These are phyloP conservation scores for Cotesia typhae DNA, from an alignment of 1,140 invertebrate species.

Conservation along the genomic window DNA sequence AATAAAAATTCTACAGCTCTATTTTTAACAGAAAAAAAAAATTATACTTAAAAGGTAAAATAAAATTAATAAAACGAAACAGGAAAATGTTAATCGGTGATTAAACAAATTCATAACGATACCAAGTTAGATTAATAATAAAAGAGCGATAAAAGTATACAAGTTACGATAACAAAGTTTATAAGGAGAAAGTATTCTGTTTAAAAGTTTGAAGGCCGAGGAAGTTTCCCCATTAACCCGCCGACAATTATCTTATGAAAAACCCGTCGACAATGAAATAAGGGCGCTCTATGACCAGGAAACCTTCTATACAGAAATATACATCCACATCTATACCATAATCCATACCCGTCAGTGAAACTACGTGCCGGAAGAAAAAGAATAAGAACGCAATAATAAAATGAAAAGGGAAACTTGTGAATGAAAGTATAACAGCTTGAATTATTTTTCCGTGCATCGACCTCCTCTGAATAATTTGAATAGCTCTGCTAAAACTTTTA, in stretches of 20 bases:
- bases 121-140: no score
- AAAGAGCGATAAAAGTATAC: conserved; percentile 7
- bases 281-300: conserved; percentile 16
- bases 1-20: no score
- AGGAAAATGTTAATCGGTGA: background rate
- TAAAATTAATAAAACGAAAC: background rate
- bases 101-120: conserved; percentile 7
- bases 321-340: no score
- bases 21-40: background rate
- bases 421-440: no score
- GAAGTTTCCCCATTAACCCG: conserved; percentile 48
- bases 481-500: conserved; percentile 52
- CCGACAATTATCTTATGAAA: conserved; percentile 40
- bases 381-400: no score
- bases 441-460: conserved; percentile 14
- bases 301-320: conserved; percentile 1
- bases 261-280: conserved; percentile 11
- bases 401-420: no score
- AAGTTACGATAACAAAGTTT: conserved; percentile 24
- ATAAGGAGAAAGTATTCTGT: conserved; percentile 26
- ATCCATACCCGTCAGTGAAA: conserved; percentile 30
- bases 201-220: conserved; percentile 35
- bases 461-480: conserved; percentile 54
- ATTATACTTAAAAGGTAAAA: conserved; percentile 16
- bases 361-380: conserved; percentile 15